phyloP scores from a whole-genome alignment of 1,140 invertebrate species.

The Heliothis virescens region DNA sequence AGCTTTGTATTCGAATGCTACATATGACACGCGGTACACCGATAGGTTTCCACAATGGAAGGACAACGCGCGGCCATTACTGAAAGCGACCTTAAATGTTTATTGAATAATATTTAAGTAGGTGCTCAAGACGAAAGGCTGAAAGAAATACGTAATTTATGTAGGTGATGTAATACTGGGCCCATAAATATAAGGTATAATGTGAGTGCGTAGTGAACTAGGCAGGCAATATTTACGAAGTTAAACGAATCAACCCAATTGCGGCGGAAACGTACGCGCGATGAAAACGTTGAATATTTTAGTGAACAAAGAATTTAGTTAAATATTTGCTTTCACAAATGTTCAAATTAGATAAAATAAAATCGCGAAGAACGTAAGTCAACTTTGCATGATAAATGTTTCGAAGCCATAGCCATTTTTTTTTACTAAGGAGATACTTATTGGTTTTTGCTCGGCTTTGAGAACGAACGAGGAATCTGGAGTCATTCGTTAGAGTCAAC shows the following conservation, averaged over 20 bases:
- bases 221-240: slow-evolving; percentile 41
- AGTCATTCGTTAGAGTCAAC: slow-evolving; percentile 31
- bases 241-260: slow-evolving; percentile 45
- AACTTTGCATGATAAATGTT: slow-evolving; percentile 40
- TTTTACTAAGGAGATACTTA: slow-evolving; percentile 23
- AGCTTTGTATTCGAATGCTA: slow-evolving; percentile 23
- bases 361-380: slow-evolving; percentile 17
- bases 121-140: slow-evolving; percentile 19
- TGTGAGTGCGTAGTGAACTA: slow-evolving; percentile 20
- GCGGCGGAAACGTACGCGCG: slow-evolving; percentile 36
- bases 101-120: slow-evolving; percentile 34
- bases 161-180: slow-evolving; percentile 22
- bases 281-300: slow-evolving; percentile 45
- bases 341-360: slow-evolving; percentile 43
- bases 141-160: slow-evolving; percentile 6
- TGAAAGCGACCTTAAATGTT: slow-evolving; percentile 19
- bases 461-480: slow-evolving; percentile 20
- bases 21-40: slow-evolving; percentile 8
- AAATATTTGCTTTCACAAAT: slow-evolving; percentile 41
- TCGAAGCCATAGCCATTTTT: slow-evolving; percentile 11
- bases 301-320: slow-evolving; percentile 40
- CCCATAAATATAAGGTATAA: slow-evolving; percentile 41
- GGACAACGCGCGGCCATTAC: slow-evolving; percentile 2
- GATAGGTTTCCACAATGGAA: neutral
- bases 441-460: slow-evolving; percentile 36